Conservation (phyloP, 1,140 invertebrate species). For the Ganaspis sp. region DNA sequence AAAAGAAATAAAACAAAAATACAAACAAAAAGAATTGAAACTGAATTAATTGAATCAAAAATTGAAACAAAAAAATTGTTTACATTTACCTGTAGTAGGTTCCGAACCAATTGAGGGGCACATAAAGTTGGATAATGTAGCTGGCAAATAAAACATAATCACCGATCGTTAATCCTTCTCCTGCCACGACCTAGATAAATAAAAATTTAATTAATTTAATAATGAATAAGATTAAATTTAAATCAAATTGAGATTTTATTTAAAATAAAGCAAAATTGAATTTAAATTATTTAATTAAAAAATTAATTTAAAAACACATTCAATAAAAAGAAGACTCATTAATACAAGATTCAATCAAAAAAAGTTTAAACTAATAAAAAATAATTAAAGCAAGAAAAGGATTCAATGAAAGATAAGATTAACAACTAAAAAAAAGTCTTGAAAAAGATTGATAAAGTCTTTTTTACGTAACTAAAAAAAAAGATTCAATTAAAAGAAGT, state of each 20-base stretch:
- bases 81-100: conserved; percentile 92
- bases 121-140: conserved; percentile 97
- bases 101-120: conserved; percentile 97
- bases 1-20: too few relatives aligned
- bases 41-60: not conserved
- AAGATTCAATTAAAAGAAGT: not conserved
- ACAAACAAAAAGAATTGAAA: not conserved
- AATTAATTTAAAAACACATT: conserved; percentile 4
- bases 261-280: conserved; percentile 6
- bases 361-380: not conserved
- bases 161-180: conserved; percentile 87
- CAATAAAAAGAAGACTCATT: not conserved
- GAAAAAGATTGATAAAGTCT: too few relatives aligned
- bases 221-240: not conserved
- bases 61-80: not conserved
- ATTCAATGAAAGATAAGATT: too few relatives aligned
- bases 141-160: conserved; percentile 96
- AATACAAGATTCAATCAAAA: not conserved
- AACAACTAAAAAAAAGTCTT: too few relatives aligned
- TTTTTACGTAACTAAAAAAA: too few relatives aligned
- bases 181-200: conserved; percentile 75
- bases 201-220: not conserved
- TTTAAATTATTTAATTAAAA: conserved; percentile 33
- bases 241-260: not conserved
- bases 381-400: not conserved